Evolutionary conservation across 2,113 vertebrate genomes (phyloP), one percentile per base, ranked within the genome.

Genomic region (Thalassarche chlororhynchos): DNA sequence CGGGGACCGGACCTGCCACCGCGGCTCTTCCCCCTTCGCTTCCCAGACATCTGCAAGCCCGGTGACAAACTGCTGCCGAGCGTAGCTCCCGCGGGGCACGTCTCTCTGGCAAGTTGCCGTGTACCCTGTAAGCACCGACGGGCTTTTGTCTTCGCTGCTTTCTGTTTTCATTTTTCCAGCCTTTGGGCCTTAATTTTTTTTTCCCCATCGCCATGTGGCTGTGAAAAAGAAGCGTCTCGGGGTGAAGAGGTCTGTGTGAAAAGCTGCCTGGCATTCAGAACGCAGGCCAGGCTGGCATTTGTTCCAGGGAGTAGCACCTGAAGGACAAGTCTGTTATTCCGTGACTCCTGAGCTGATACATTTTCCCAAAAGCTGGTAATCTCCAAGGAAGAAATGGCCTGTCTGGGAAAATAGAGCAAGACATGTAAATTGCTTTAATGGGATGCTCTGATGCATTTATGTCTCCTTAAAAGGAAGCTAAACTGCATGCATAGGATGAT

Each of bases 51-150:
- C 57, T 52, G 69, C 1, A 3, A 18, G 17, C n/a, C 76, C 0
- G 1, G 42, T 52, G 76, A 38, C 38, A 64, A 81, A 28, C 55
- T 3, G 25, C 57, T 74, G 78, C 78, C 4, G 5, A 64, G 40
- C 0, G 2, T 15, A 21, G 38, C 38, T 85, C 40, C 51, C 0
- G 2, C 2, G 3, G 49, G 34, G 9, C 36, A 40, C 1, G 1
- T n/a, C 68, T 46, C 54, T 49, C 17, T 1, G 2, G 25, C 51
- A 17, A 34, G 34, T 49, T 58, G 65, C 80, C 38, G 25, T 20
- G 62, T 29, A 8, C 34, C 47, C 55, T n/a, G 32, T 62, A 26
- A 71, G 75, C 80, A n/a, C 57, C 2, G 2, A 34, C 34, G 40
- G 10, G 31, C 60, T 74, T 16, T 44, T 44, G 42, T 44, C 42